Percentiles rank a stretch among this genome's conserved stretches.
Conservation (phyloP, 1,140 invertebrate species). For the Onthophagus taurus region DNA sequence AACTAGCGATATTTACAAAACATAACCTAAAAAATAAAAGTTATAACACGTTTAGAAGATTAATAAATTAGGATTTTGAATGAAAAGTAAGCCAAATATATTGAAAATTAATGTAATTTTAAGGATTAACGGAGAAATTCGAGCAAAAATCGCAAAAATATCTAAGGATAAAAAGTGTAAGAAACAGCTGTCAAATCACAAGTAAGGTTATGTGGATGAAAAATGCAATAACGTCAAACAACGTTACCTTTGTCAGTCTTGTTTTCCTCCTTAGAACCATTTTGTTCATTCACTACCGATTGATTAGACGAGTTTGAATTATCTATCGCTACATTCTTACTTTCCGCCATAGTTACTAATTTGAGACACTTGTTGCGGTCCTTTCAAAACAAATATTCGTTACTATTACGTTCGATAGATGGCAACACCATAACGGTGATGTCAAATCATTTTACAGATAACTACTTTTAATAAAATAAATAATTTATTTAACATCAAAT, state of each 20-base stretch:
- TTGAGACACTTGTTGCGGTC: slow-evolving; percentile 17
- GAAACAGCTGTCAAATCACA: slow-evolving; percentile 10
- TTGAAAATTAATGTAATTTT: no score
- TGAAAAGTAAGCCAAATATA: no score
- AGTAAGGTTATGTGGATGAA: not conserved
- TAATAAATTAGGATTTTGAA: no score
- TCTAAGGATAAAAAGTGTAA: slow-evolving; percentile 9
- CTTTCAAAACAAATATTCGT: slow-evolving; percentile 11
- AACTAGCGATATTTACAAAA: no score
- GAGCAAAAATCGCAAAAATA: slow-evolving; percentile 6
- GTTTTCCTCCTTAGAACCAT: slow-evolving; percentile 16
- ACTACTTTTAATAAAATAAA: no score
- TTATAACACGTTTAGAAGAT: no score
- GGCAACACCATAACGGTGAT: no score
- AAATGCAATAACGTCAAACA: slow-evolving; percentile 1
- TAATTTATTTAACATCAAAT: no score
- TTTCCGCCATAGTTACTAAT: slow-evolving; percentile 36
- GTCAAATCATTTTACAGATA: no score
- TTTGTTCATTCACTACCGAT: slow-evolving; percentile 19
- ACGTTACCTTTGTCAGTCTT: slow-evolving; percentile 27
- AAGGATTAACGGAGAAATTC: no score
- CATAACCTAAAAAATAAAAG: no score
- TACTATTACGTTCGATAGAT: no score
- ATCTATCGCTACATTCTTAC: slow-evolving; percentile 28
- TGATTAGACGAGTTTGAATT: slow-evolving; percentile 27